Evolutionary conservation across 2,888 invertebrate species (phyloP), one percentile per base, ranked within the genome.

Genomic region (Bibio marci): DNA sequence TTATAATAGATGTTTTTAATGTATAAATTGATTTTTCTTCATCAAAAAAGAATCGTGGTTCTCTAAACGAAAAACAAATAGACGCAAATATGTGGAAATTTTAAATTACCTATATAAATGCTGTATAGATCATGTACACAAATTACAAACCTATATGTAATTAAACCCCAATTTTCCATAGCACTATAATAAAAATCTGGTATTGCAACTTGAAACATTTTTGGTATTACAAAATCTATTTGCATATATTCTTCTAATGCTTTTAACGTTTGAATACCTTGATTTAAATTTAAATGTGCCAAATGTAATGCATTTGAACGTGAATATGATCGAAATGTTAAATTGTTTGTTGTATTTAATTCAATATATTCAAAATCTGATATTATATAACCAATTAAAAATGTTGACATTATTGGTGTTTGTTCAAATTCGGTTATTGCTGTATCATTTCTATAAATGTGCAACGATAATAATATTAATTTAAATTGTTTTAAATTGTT

Each of bases 331-430:
- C 56, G 52, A 3, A 65, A 48, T 0, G 58, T 57, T 12, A 15
- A 32, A 36, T 36, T 2, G 31, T 22, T 22, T 43, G 67, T 64
- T 7, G 57, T 55, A 13, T 55, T 55, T 28, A 47, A 43, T 12
- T 52, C 51, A 11, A 58, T 48, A 47, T 51, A 48, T 0, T 47
- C 47, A 44, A 70, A 71, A 50, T 69, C 63, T 1, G 73, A 73
- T 1, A 90, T 76, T 12, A 82, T 66, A 53, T 83, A 83, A 0
- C 87, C 88, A 3, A 86, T 65, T 12, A 88, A 63, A 51, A 90
- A 90, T 0, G 80, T 67, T 7, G 83, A 75, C 82, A 86, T 85
- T 54, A 1, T 48, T 50, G 2, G 46, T 38, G 2, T 48, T 50
- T 4, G 52, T 47, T 13, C 53, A 50, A 18, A 58, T 61, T 1